phyloP scores from a whole-genome alignment of 2,888 invertebrate species.

The Crocallis elinguaria region DNA sequence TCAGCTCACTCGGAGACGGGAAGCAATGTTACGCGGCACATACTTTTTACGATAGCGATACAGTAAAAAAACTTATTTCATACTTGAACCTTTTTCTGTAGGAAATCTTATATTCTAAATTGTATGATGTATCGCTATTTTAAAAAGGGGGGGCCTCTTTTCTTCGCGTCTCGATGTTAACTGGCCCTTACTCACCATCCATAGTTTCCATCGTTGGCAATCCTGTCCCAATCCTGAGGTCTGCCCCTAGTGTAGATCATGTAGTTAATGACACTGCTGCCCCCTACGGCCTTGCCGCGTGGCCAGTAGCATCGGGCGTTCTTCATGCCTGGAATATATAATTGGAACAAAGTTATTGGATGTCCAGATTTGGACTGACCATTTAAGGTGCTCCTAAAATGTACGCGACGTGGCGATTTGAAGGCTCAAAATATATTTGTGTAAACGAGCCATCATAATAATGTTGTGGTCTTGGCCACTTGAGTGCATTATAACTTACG shows the following conservation, averaged over 20 bases:
- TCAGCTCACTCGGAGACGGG: too few species aligned
- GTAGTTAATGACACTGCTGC: conserved; percentile 86
- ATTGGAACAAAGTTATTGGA: not conserved
- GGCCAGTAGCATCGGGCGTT: conserved; percentile 75
- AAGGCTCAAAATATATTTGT: not conserved
- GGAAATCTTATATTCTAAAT: too few species aligned
- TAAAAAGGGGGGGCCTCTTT: too few species aligned
- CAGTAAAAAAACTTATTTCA: too few species aligned
- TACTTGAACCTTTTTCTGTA: too few species aligned
- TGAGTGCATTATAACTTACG: too few species aligned
- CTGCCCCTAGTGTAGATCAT: conserved; percentile 92
- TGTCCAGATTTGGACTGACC: conserved; percentile 2
- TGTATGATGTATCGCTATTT: too few species aligned
- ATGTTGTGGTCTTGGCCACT: too few species aligned
- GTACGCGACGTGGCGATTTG: not conserved
- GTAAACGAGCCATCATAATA: too few species aligned
- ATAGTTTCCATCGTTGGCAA: conserved; percentile 88
- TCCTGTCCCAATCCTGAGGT: conserved; percentile 88
- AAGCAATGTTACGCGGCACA: too few species aligned
- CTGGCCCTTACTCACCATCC: conserved; percentile 87
- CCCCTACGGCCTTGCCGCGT: conserved; percentile 85
- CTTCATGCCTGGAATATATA: conserved; percentile 58
- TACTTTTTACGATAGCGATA: too few species aligned
- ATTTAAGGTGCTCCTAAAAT: conserved; percentile 6
- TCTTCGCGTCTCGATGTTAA: too few species aligned